Percentiles rank a stretch among this genome's conserved stretches.
Evolutionary conservation across 2,113 vertebrate species (phyloP).

Genomic region (Puma concolor): DNA sequence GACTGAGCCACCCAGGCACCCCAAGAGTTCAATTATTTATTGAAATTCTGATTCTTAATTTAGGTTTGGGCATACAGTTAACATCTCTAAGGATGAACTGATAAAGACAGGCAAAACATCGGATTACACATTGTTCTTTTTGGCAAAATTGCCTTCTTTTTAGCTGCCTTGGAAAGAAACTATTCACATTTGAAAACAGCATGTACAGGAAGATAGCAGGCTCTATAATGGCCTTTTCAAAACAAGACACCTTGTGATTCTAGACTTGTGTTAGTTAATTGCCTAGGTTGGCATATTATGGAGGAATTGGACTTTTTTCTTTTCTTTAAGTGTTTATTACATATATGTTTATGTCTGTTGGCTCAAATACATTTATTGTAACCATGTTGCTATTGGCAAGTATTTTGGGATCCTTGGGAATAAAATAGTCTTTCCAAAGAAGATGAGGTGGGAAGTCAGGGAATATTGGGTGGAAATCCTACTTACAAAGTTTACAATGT

Average conservation of each 20-base stretch:
- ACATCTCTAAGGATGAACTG: neutral
- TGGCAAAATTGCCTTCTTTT: neutral
- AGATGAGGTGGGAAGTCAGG: neutral
- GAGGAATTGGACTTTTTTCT: neutral
- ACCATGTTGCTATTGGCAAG: neutral
- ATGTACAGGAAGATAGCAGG: neutral
- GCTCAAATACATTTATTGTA: neutral
- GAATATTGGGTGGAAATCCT: neutral
- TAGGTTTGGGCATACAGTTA: neutral
- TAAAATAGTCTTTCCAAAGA: neutral
- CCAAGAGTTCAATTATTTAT: neutral
- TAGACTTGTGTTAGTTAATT: constrained; percentile 16
- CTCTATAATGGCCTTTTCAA: neutral
- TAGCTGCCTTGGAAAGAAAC: neutral
- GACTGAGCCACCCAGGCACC: too few relatives aligned
- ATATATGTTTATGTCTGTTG: neutral
- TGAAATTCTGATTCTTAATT: constrained; percentile 5
- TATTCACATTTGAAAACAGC: neutral
- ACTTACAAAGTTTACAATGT: neutral
- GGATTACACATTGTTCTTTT: neutral
- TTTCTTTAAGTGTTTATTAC: constrained; percentile 44
- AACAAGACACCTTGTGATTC: neutral
- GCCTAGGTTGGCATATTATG: neutral
- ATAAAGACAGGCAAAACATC: neutral
- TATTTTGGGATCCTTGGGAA: neutral